Evolutionary conservation across 2,797 vertebrate species (phyloP), one percentile per base, ranked within the genome.

Genomic region (Helostoma temminkii): DNA sequence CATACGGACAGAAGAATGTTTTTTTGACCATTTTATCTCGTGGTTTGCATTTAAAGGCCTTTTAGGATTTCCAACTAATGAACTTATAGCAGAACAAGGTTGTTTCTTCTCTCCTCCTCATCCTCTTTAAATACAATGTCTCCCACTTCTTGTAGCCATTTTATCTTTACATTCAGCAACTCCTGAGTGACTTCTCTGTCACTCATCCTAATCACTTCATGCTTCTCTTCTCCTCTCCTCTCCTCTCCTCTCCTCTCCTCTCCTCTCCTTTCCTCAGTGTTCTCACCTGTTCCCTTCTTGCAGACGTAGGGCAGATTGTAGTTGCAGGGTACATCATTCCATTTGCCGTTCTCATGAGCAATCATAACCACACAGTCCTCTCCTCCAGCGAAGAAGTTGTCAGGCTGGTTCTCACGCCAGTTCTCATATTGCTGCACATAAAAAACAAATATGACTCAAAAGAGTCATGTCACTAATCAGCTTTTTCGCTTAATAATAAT

Each of bases 301-400:
- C 98, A 99, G 92, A 98, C 94, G 22, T 98, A 99, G 66, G 97
- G 97, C 85, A 99, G 95, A 84, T 98, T 98, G 93, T 99, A 99
- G 94, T 98, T 99, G 93, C 97, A 99, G 68, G 98, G 97, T 26
- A 99, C 97, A 0, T 99, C 98, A 0, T 98, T 99, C 98, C 98
- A 99, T 80, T 95, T 97, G 67, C 96, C 96, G 0, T 95, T 95
- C 91, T 98, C 97, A 3, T 97, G 98, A 1, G 96, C 95, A 71
- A 99, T 97, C 94, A 97, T 96, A 45, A 99, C 98, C 88, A 98
- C 97, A 0, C 98, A 99, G 90, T 99, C 98, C 82, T 99, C 98
- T 2, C 98, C 97, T 0, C 97, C 97, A n/a, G 96, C 96, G 1
- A 99, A 99, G 93, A 99, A 99, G 84, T 98, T 99, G 89, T 99